Percentiles rank a stretch among this genome's conserved stretches.
Evolutionary conservation across 2,113 vertebrate genomes (phyloP).

Genomic region (Pterophyllum scalare): DNA sequence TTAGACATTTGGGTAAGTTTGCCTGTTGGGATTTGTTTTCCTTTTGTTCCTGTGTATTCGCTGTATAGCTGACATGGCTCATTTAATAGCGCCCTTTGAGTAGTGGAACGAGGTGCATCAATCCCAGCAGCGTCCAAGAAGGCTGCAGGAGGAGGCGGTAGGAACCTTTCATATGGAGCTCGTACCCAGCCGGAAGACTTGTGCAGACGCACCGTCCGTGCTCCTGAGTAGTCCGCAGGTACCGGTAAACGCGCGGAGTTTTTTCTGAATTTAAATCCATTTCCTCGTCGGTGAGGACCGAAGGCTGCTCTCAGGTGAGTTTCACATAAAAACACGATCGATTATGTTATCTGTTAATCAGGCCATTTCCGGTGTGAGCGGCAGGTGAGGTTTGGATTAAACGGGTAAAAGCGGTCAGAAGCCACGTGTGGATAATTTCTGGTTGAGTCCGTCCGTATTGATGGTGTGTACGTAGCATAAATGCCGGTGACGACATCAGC

Average conservation of each 20-base stretch:
- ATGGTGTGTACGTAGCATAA: too few relatives aligned
- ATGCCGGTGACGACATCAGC: too few relatives aligned
- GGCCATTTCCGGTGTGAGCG: not conserved
- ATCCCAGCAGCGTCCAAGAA: too few relatives aligned
- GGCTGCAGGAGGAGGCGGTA: not conserved
- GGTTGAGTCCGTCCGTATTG: too few relatives aligned
- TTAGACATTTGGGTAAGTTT: too few relatives aligned
- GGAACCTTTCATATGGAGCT: constrained; percentile 5
- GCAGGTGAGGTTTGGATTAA: not conserved
- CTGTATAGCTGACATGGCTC: too few relatives aligned
- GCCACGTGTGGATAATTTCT: too few relatives aligned
- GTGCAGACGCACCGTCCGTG: not conserved
- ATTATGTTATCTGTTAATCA: not conserved
- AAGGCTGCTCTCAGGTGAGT: not conserved
- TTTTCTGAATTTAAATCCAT: not conserved
- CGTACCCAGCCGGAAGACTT: constrained; percentile 1
- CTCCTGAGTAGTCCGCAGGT: not conserved
- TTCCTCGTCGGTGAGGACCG: not conserved
- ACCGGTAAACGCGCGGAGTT: not conserved
- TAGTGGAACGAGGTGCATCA: too few relatives aligned
- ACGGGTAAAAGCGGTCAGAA: not conserved
- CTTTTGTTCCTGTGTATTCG: too few relatives aligned
- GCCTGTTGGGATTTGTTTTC: too few relatives aligned
- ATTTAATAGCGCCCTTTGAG: too few relatives aligned
- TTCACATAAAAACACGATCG: not conserved